Conservation (phyloP, 92 coral and sea anemone species). For the Paramuricea clavata region DNA sequence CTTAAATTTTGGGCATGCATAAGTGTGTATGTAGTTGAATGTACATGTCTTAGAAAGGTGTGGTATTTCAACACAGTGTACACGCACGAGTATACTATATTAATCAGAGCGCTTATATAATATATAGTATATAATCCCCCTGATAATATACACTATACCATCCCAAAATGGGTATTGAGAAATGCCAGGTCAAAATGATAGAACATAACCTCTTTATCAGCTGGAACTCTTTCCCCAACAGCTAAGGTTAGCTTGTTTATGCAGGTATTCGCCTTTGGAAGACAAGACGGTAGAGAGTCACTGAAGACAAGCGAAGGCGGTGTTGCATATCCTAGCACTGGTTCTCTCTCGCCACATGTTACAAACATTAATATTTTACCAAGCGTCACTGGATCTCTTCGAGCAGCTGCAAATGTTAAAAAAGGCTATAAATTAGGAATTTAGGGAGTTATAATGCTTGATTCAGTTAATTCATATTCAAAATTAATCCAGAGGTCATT, state of each 20-base stretch:
- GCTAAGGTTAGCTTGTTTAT: conserved; percentile 56
- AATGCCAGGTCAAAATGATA: conserved; percentile 60
- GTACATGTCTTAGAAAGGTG: too few relatives aligned
- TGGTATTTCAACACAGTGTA: too few relatives aligned
- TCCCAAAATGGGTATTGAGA: conserved; percentile 59
- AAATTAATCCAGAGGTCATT: too few relatives aligned
- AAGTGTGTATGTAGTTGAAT: too few relatives aligned
- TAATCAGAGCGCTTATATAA: too few relatives aligned
- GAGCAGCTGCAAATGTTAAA: conserved; percentile 61
- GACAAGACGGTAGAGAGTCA: conserved; percentile 34
- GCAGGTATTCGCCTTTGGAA: conserved; percentile 72
- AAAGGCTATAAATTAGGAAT: too few relatives aligned
- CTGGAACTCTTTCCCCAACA: conserved; percentile 35
- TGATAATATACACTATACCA: not conserved
- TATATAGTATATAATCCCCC: too few relatives aligned
- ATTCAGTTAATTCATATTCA: too few relatives aligned
- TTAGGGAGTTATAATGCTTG: too few relatives aligned
- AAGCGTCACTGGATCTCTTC: conserved; percentile 54
- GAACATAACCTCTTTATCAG: conserved; percentile 36
- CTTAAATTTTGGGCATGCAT: too few relatives aligned
- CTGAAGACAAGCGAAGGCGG: conserved; percentile 52
- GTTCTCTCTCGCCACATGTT: conserved; percentile 61
- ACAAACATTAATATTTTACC: conserved; percentile 55
- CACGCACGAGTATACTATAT: not conserved
- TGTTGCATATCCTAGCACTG: conserved; percentile 56